Evolutionary conservation across 2,797 vertebrate species (phyloP).

Genomic region (Poecilia picta): DNA sequence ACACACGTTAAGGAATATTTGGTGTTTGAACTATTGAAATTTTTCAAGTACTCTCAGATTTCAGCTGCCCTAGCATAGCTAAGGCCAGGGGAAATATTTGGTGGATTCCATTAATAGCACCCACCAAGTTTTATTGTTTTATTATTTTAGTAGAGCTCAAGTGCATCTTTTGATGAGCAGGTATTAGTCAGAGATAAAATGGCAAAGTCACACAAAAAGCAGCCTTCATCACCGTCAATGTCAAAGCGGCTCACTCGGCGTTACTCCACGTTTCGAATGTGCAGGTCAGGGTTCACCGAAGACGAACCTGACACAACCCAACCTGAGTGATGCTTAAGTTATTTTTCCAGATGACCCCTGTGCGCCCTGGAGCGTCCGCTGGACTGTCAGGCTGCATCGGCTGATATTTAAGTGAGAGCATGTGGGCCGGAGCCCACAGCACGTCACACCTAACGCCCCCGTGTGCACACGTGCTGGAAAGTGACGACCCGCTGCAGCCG

Average conservation of each 20-base stretch:
- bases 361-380: constrained; percentile 14
- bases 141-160: not conserved
- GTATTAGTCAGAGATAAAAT: not conserved
- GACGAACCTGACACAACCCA: not conserved
- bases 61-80: too few species aligned
- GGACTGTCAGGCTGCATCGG: constrained; percentile 58
- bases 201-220: not conserved
- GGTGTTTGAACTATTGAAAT: too few species aligned
- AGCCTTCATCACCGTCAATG: not conserved
- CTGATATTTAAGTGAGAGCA: constrained; percentile 61
- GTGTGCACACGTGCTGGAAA: constrained; percentile 24
- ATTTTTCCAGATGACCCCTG: constrained; percentile 14
- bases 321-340: constrained; percentile 8
- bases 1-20: too few species aligned
- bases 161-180: not conserved
- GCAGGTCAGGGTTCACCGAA: constrained; percentile 9
- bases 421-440: constrained; percentile 39
- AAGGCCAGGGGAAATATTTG: too few species aligned
- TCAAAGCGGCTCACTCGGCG: not conserved
- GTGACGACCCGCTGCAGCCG: constrained; percentile 23
- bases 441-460: constrained; percentile 38
- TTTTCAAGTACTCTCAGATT: too few species aligned
- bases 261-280: constrained; percentile 1
- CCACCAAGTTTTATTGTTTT: not conserved
- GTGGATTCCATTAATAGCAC: not conserved